Percentiles rank a stretch among this genome's conserved stretches.
phyloP scores from a whole-genome alignment of 2,113 vertebrate genomes.

The Pelecanus crispus region DNA sequence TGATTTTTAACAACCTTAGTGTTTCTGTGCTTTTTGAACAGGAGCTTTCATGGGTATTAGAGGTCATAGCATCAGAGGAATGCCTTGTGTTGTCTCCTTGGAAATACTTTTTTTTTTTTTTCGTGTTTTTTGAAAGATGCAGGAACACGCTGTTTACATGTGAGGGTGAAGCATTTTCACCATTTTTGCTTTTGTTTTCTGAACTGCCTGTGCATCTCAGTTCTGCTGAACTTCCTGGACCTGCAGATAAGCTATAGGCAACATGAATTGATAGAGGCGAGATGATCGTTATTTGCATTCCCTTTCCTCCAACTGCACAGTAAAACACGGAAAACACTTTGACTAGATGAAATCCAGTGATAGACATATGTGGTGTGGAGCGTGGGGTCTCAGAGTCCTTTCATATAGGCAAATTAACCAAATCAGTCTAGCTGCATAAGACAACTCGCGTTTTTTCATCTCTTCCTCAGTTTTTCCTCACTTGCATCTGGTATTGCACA shows the following conservation, averaged over 20 bases:
- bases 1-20: not conserved
- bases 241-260: not conserved
- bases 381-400: not conserved
- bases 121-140: not conserved
- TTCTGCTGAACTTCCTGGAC: not conserved
- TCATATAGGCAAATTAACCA: not conserved
- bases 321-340: not conserved
- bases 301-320: not conserved
- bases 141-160: not conserved
- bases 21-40: not conserved
- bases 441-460: not conserved
- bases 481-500: not conserved
- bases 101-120: not conserved
- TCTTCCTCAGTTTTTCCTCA: not conserved
- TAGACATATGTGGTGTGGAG: not conserved
- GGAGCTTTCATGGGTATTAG: not conserved
- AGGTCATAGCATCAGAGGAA: not conserved
- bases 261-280: not conserved
- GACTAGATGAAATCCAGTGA: not conserved
- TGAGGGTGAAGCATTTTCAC: not conserved
- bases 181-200: not conserved
- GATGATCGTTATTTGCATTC: not conserved
- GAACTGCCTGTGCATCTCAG: not conserved
- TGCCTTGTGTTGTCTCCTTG: not conserved
- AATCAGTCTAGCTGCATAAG: not conserved